phyloP scores from a whole-genome alignment of 2,888 invertebrate genomes.

The Ashinkailepas kermadecensis region DNA sequence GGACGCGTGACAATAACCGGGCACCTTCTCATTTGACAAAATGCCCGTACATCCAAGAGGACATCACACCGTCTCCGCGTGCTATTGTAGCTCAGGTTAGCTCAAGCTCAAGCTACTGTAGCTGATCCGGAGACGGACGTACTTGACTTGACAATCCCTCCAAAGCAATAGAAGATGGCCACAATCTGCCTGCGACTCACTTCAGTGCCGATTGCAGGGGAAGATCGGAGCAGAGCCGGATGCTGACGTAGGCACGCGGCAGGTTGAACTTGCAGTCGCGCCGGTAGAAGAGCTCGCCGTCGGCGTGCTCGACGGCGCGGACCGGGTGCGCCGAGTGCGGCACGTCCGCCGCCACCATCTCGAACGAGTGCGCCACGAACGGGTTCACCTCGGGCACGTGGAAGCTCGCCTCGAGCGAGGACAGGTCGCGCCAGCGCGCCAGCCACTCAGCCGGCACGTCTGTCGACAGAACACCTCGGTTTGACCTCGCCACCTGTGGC shows the following conservation, averaged over 20 bases:
- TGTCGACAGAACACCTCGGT: constrained; percentile 32
- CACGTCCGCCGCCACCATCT: constrained; percentile 47
- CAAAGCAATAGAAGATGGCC: too few relatives aligned
- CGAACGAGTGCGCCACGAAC: constrained; percentile 65
- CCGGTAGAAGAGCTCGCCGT: constrained; percentile 70
- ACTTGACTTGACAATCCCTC: too few relatives aligned
- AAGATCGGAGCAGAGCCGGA: constrained; percentile 64
- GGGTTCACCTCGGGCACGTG: constrained; percentile 62
- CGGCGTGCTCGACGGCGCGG: constrained; percentile 50
- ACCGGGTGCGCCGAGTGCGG: constrained; percentile 47
- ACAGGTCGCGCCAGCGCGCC: constrained; percentile 53
- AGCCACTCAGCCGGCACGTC: constrained; percentile 59
- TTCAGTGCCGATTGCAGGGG: constrained; percentile 55
- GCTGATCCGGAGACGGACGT: too few relatives aligned
- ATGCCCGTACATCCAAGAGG: too few relatives aligned
- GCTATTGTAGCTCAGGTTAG: too few relatives aligned
- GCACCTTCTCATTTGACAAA: too few relatives aligned
- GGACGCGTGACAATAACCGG: too few relatives aligned
- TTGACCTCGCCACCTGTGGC: too few relatives aligned
- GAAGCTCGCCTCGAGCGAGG: constrained; percentile 50
- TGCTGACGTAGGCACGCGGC: constrained; percentile 65
- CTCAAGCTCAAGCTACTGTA: too few relatives aligned
- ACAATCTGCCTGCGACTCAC: constrained; percentile 45
- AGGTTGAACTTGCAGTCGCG: constrained; percentile 72
- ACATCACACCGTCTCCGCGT: too few relatives aligned